Base-by-base conservation (phyloP, 92 coral and sea anemone genomes). In the Desmophyllum pertusum region DNA sequence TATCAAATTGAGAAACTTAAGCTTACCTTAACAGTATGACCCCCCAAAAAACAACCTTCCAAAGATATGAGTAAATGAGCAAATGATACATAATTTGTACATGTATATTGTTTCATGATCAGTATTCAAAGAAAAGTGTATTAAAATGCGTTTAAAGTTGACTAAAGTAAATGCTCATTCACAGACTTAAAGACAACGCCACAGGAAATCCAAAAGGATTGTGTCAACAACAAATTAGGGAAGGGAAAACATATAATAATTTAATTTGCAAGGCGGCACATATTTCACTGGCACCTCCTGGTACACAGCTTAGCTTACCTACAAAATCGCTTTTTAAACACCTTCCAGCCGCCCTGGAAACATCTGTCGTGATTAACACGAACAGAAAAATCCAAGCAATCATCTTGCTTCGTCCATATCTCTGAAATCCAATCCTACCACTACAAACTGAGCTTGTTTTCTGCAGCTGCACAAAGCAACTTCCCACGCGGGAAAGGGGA, bases 401-500 rank as follows among this genome's bases (percentile, higher is more conserved):
- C 86, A 82, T 82, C 45, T 29, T 53, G 43, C n/a, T 40, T 52
- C 11, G 39, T 51, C 64, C 84, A 80, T 80, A 38, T 13, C 53
- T n/a, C 51, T 51, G 35, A 80, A 38, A 46, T 33, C 31, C 10
- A 73, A 25, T 38, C 66, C 48, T 37, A 30, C 29, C 61, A 9
- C 57, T 37, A 62, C 75, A 45, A 80, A 67, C 37, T 29, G 31
- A 33, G 25, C 66, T 2, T 50, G 29, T 36, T 33, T 79, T 69
- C 19, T 6, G 76, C 84, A 80, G 66, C 84, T 80, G 84, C 11
- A 6, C 36, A 48, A 48, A 68, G 36, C 46, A n/a, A 5, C 51
- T 14, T 7, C 52, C 45, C 40, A 66, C 75, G 84, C 38, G 84
- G 75, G 41, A 42, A 62, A 10, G 78, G 15, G 78, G 15, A 10